Evolutionary conservation across 2,888 invertebrate species (phyloP), one percentile per base, ranked within the genome.

Genomic region (Ligdia adustata): DNA sequence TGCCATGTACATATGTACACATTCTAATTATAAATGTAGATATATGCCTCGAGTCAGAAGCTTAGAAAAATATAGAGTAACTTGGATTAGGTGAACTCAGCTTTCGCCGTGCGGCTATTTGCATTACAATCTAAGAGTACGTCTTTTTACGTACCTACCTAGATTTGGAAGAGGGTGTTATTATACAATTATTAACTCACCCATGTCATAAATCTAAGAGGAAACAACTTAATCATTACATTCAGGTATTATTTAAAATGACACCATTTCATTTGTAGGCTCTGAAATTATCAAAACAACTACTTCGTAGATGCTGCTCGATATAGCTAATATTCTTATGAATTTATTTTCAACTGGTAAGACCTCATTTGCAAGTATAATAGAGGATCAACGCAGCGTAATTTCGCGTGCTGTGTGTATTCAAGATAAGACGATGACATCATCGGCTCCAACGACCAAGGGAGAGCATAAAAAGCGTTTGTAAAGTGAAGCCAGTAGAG

Each of bases 341-440:
- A 41, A 33, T 49, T 27, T 43, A 38, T 22, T 24, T 32, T 16
- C 26, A 20, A 46, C 35, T 16, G 22, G 14, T 37, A 57, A 53
- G 48, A 29, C 37, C 34, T 32, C 43, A 62, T 61, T 61, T 52
- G 54, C 56, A 62, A 69, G 61, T 63, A 55, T 66, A 66, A 69
- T 67, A 64, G 56, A 57, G 49, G 64, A 62, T 57, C 64, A 69
- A 62, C 60, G 58, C 60, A 60, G 55, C 60, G 57, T 56, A 60
- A 60, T 66, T 63, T 60, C 46, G 57, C 58, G 54, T 60, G 53
- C 55, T 46, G 42, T 45, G 53, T 54, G 44, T 58, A 64, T 69
- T 63, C 52, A 60, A 66, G 72, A 70, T 71, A 73, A 67, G 64
- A 52, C 59, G 68, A 82, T 86, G 86, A 88, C 80, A 85, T 87